These are phyloP conservation scores for Pinctada fucata DNA, from an alignment of 2,888 invertebrate species.

Conservation along the genomic window DNA sequence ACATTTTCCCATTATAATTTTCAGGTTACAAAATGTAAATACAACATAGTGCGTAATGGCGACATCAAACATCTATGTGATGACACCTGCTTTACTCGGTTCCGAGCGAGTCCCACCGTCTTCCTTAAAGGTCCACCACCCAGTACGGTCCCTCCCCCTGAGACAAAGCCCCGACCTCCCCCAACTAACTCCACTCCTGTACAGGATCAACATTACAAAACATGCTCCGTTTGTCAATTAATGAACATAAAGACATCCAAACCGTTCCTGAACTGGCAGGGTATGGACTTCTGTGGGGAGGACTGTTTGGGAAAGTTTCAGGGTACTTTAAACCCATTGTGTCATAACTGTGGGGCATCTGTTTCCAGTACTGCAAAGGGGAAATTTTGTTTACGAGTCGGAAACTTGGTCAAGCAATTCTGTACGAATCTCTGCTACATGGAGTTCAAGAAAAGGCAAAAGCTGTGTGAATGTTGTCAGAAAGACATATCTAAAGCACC, in stretches of 20 bases:
- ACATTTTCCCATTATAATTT: too few relatives aligned
- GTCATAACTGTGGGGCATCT: slow-evolving; percentile 87
- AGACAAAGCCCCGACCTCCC: slow-evolving; percentile 15
- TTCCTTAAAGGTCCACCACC: slow-evolving; percentile 53
- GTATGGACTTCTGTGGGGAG: slow-evolving; percentile 95
- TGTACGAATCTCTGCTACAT: slow-evolving; percentile 91
- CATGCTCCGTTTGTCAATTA: slow-evolving; percentile 68
- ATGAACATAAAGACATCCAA: slow-evolving; percentile 66
- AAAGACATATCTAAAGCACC: slow-evolving; percentile 83
- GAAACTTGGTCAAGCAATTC: slow-evolving; percentile 93
- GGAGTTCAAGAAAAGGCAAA: slow-evolving; percentile 91
- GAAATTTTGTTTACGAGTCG: slow-evolving; percentile 94
- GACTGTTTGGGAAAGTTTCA: slow-evolving; percentile 90
- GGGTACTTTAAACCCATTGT: slow-evolving; percentile 85
- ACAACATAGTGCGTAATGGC: slow-evolving; percentile 76
- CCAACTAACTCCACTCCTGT: slow-evolving; percentile 16
- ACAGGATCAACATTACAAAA: slow-evolving; percentile 56
- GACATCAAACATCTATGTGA: slow-evolving; percentile 76
- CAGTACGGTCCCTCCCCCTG: neutral
- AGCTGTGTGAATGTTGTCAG: slow-evolving; percentile 95
- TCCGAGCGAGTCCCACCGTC: slow-evolving; percentile 70
- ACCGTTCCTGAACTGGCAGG: slow-evolving; percentile 84
- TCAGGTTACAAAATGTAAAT: slow-evolving; percentile 75
- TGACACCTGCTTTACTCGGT: slow-evolving; percentile 74
- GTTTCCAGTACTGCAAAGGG: slow-evolving; percentile 90